These are phyloP conservation scores for Tyria jacobaeae DNA, from an alignment of 2,888 invertebrate genomes.

Conservation along the genomic window DNA sequence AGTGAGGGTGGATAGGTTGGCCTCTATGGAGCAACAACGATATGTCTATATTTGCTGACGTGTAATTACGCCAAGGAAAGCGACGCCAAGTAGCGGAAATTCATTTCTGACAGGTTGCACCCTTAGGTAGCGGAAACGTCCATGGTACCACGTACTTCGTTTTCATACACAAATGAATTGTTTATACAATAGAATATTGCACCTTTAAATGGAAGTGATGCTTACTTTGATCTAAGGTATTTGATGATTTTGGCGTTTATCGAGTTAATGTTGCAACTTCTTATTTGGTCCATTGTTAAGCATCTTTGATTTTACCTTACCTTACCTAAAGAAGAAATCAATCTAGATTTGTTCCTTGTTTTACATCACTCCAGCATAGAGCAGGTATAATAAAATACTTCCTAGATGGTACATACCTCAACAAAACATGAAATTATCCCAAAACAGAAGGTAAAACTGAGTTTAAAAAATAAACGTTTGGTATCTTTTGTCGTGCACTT, in stretches of 20 bases:
- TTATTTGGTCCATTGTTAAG: background rate
- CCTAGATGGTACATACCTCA: background rate
- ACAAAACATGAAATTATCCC: background rate
- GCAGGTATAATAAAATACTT: background rate
- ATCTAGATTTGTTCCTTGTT: background rate
- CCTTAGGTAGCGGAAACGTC: constrained; percentile 54
- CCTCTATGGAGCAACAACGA: constrained; percentile 37
- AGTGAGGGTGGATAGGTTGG: constrained; percentile 40
- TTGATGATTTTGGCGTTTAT: background rate
- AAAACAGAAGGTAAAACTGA: background rate
- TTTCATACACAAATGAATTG: constrained; percentile 16
- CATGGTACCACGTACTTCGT: constrained; percentile 45
- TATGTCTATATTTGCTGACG: constrained; percentile 66
- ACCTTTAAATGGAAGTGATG: too few relatives aligned
- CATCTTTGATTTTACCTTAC: background rate
- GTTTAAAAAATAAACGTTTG: too few relatives aligned
- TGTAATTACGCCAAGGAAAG: constrained; percentile 63
- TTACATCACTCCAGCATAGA: too few relatives aligned
- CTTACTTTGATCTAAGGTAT: too few relatives aligned
- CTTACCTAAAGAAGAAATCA: background rate
- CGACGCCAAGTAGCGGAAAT: constrained; percentile 76
- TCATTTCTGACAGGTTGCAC: constrained; percentile 74
- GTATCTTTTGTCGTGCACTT: too few relatives aligned
- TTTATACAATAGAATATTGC: background rate
- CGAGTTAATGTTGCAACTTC: background rate